Evolutionary conservation across 2,888 invertebrate genomes (phyloP), one percentile per base, ranked within the genome.

Genomic region (Anthophora plumipes): DNA sequence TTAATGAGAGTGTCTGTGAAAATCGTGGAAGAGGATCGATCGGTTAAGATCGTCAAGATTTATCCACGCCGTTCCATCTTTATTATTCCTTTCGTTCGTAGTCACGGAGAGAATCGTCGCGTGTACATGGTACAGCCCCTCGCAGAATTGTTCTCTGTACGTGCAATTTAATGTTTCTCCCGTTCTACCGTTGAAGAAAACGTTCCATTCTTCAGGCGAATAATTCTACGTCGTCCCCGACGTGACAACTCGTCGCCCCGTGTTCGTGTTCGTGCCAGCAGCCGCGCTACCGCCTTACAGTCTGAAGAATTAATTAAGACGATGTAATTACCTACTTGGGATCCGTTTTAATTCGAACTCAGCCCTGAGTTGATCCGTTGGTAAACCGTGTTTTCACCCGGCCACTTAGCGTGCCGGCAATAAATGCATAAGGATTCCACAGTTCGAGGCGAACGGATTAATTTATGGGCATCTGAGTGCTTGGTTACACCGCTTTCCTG

Each of bases 301-400:
- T 60, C 43, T 80, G 75, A 76, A 73, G 70, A 83, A 89, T 88
- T 89, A 87, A 89, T 89, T 89, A 87, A 83, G 60, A 70, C 70
- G 80, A 82, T 83, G 80, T 85, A 83, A 86, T 89, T 86, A 84
- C 77, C 80, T 82, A 81, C 79, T 79, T 81, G 73, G n/a, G 80
- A 78, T 79, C 83, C 69, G 79, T 77, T 88, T 86, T 84, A 88
- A 86, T 86, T 84, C 77, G 61, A 83, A 85, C 70, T 75, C 67
- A 74, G 74, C 60, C 67, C n/a, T 1, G 43, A 71, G 77, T 74
- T 71, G 68, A 74, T 75, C 50, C 41, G 39, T 63, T 20, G 31
- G 66, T 55, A 63, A 71, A 71, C 54, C 31, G 54, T 63, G 71
- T 63, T 71, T 71, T 46, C 71, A 37, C 61, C 20, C 9, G 37